phyloP scores from a whole-genome alignment of 1,140 invertebrate species.

The Panulirus ornatus region DNA sequence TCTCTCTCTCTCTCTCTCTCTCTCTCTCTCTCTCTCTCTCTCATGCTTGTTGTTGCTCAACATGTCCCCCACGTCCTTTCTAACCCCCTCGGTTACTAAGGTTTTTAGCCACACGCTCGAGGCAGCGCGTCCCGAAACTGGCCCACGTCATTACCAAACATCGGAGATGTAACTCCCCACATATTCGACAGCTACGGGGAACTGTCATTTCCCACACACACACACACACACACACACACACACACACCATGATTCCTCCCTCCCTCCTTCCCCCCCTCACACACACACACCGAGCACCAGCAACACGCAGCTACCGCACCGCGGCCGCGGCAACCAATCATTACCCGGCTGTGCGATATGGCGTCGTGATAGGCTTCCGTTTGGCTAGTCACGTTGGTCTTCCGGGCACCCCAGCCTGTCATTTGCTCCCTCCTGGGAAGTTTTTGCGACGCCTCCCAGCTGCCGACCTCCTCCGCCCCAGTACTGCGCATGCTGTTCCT shows the following conservation, averaged over 20 bases:
- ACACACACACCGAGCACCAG: no score
- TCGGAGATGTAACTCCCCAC: no score
- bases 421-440: not conserved
- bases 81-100: no score
- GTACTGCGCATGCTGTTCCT: not conserved
- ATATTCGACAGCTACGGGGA: no score
- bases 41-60: no score
- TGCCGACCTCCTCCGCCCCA: not conserved
- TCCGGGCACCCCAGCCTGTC: not conserved
- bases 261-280: not conserved
- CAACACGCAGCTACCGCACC: not conserved
- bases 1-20: no score
- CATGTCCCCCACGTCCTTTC: no score
- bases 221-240: not conserved
- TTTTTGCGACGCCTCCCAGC: not conserved
- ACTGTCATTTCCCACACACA: no score
- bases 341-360: constrained; percentile 12
- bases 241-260: not conserved
- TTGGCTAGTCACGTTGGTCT: constrained; percentile 14
- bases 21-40: no score
- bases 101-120: no score
- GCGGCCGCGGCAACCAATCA: not conserved
- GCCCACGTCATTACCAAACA: no score
- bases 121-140: no score
- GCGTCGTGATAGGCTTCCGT: constrained; percentile 17